Conservation (phyloP, 1,140 invertebrate genomes). For the Phthorimaea operculella region DNA sequence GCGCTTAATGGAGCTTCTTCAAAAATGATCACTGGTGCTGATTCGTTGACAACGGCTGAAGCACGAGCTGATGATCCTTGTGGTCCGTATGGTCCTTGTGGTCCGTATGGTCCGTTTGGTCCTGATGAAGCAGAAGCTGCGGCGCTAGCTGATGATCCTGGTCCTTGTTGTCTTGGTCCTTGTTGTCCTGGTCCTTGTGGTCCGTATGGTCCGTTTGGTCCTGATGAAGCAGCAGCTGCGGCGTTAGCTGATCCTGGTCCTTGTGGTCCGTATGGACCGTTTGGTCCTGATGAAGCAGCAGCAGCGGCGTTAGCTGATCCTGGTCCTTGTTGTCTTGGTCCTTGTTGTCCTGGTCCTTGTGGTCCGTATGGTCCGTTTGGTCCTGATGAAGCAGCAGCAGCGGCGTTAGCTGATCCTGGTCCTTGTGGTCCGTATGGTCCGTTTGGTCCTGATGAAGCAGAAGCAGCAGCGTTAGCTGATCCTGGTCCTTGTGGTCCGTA, state of each 20-base stretch:
- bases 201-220: conserved; percentile 2
- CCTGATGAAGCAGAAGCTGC: conserved; percentile 2
- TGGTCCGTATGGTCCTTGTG: background rate
- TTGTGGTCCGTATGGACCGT: background rate
- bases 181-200: background rate
- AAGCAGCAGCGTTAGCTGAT: too few species aligned
- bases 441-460: too few species aligned
- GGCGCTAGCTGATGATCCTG: background rate
- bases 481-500: too few species aligned
- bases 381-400: too few species aligned
- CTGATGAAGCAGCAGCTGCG: background rate
- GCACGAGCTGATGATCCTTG: background rate
- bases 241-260: too few species aligned
- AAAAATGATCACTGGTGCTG: background rate
- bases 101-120: conserved; percentile 3
- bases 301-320: too few species aligned
- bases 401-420: too few species aligned
- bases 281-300: too few species aligned
- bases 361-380: background rate
- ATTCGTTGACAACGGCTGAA: background rate
- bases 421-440: background rate
- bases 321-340: too few species aligned
- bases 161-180: too few species aligned
- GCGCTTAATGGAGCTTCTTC: background rate
- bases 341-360: too few species aligned